These are phyloP conservation scores for Siniperca knerii DNA, from an alignment of 2,113 vertebrate genomes.

Conservation along the genomic window DNA sequence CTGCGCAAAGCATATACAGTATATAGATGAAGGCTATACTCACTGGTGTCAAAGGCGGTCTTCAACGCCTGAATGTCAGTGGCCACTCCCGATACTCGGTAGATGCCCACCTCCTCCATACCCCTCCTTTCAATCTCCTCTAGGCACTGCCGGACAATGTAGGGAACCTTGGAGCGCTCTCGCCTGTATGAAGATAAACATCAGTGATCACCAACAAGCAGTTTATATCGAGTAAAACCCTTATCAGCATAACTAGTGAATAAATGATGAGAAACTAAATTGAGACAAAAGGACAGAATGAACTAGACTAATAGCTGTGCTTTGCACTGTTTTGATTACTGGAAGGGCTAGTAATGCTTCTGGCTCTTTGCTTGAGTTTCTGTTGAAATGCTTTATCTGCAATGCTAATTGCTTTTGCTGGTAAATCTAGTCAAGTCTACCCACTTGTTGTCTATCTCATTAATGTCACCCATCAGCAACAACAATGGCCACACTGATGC, in stretches of 20 bases:
- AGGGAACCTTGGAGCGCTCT: slow-evolving; percentile 97
- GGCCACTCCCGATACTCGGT: slow-evolving; percentile 96
- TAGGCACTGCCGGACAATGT: slow-evolving; percentile 97
- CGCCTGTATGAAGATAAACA: slow-evolving; percentile 81
- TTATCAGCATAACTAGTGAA: background rate
- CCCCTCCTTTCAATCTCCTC: slow-evolving; percentile 97
- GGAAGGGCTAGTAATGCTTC: background rate
- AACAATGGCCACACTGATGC: background rate
- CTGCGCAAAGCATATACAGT: background rate
- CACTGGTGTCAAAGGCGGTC: slow-evolving; percentile 97
- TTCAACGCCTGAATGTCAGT: slow-evolving; percentile 98
- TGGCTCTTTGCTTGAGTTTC: slow-evolving; percentile 17
- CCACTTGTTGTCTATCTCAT: slow-evolving; percentile 25
- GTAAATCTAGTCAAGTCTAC: slow-evolving; percentile 2
- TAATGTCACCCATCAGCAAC: slow-evolving; percentile 33
- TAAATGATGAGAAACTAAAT: background rate
- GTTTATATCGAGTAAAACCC: background rate
- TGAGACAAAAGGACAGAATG: background rate
- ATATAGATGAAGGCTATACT: slow-evolving; percentile 73
- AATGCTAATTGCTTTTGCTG: slow-evolving; percentile 28
- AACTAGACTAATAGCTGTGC: background rate
- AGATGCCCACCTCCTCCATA: slow-evolving; percentile 99
- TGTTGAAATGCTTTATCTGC: slow-evolving; percentile 26
- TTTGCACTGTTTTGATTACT: background rate
- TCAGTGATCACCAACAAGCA: background rate